Evolutionary conservation across 2,888 invertebrate species (phyloP), one percentile per base, ranked within the genome.

Genomic region (Lissocephala sabroskyi): DNA sequence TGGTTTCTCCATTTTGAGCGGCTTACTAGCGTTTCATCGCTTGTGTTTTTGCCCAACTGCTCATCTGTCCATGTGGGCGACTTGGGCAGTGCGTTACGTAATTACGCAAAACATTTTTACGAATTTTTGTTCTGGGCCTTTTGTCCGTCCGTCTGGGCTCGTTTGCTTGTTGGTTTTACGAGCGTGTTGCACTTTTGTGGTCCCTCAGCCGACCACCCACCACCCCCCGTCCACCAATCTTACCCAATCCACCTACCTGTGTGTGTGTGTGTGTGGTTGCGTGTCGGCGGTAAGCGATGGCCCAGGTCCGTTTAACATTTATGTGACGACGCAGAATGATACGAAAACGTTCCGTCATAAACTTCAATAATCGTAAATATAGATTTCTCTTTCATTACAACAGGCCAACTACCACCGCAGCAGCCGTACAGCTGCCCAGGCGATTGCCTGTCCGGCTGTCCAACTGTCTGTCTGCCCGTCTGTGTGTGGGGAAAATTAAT

Each of bases 341-440:
- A 74, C 74, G 75, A 74, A 74, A 74, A 76, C 75, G 74, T 77
- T 74, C 68, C 74, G 75, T 80, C 80, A 79, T 80, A 79, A 79
- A 79, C 77, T 79, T 80, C 79, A 79, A 79, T 79, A 80, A 80
- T 79, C 80, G 80, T 80, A 79, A 79, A 79, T 79, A 79, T 79
- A 79, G 79, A 79, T 79, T 79, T 79, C 77, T 71, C 59, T 50
- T 55, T 14, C 23, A 14, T 11, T 33, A n/a, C n/a, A n/a, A n/a
- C n/a, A n/a, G n/a, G n/a, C n/a, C n/a, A n/a, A n/a, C 26, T n/a
- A 19, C 18, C 19, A 30, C 10, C 6, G 30, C 3, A 30, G 11
- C 30, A 9, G 30, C 11, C 10, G 30, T 50, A 18, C 44, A 4
- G 30, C 18, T 14, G 35, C 26, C 18, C 14, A 33, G 32, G 26